Base-by-base conservation (phyloP, 2,797 vertebrate genomes). In the Gallinago nigripennis region DNA sequence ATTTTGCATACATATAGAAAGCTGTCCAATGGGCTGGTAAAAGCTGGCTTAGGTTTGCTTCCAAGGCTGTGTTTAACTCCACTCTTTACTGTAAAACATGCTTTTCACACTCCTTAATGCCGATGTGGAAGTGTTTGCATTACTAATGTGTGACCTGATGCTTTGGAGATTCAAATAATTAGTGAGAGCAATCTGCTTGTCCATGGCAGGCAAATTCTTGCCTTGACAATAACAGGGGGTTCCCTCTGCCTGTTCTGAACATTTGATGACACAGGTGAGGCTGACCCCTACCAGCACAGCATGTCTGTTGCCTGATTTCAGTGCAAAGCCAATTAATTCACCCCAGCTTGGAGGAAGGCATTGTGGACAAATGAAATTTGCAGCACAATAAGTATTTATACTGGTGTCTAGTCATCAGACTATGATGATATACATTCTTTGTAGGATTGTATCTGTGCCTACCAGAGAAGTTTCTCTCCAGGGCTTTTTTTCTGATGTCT, bases 151-250 rank as follows among this genome's bases (percentile, higher is more conserved):
- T 58, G 65, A 83, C 3, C 28, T 37, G 27, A 20, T 2, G 5
- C 45, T 92, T 90, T 43, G n/a, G 43, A 86, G 53, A n/a, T 35
- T 75, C 24, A 83, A 24, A 85, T 65, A 90, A 69, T 57, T 71
- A 77, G 16, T 56, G 24, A 90, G 21, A 88, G 10, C 30, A 86
- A 20, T 20, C 48, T 83, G 43, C 21, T 88, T 48, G 45, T 51
- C 19, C 57, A 35, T 17, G 31, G 8, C n/a, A 81, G 61, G 14
- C 24, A 68, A 86, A 86, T 84, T 7, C 16, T 71, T 39, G 66
- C n/a, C 41, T 60, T 71, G 30, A 82, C 14, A 51, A 12, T 19
- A 78, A 30, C 12, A 78, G 24, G 6, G 31, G 4, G 57, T 45
- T 76, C 15, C 60, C 27, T 91, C 43, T 85, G 8, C 58, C 21